Evolutionary conservation across 2,797 vertebrate genomes (phyloP), one percentile per base, ranked within the genome.

Genomic region (Anolis apletophallus): DNA sequence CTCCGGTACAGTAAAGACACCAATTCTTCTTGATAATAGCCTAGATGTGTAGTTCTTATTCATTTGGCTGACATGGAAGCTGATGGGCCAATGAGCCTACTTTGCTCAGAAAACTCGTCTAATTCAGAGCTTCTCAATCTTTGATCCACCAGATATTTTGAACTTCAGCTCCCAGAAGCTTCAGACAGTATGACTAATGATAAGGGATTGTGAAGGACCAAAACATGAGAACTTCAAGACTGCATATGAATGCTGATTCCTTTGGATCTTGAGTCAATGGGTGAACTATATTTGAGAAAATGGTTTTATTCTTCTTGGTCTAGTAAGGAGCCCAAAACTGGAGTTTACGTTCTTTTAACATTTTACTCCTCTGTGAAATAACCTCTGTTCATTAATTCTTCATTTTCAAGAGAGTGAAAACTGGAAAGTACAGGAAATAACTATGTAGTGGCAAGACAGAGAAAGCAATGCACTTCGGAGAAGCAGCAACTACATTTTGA

Each of bases 1-100:
- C 50, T 54, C 32, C 29, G 36, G 19, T 4, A 23, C 34, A 77
- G 5, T 11, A 23, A n/a, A 0, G 21, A 69, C 36, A 80, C 59
- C 1, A 23, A 12, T 86, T 69, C 78, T 46, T 23, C 26, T 68
- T 59, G 83, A 91, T 34, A 82, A 52, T 40, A 87, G 69, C 21
- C 71, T 36, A 84, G 1, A 7, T 40, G 84, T 34, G 67, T 71
- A 67, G 50, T 26, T 68, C 26, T 52, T 26, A 34, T 71, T 46
- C 36, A 80, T 80, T 71, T 61, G 10, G 36, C 13, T 40, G 34
- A 61, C 10, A 57, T 34, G 50, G 36, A n/a, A 36, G 6, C 29
- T n/a, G 46, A 26, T n/a, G 14, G 23, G 3, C 3, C 21, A 29
- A 16, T 26, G 11, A 50, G 32, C 17, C 10, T 19, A 34, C 5